Conservation (phyloP, 2,888 invertebrate species). For the Drosophila infuscata region DNA sequence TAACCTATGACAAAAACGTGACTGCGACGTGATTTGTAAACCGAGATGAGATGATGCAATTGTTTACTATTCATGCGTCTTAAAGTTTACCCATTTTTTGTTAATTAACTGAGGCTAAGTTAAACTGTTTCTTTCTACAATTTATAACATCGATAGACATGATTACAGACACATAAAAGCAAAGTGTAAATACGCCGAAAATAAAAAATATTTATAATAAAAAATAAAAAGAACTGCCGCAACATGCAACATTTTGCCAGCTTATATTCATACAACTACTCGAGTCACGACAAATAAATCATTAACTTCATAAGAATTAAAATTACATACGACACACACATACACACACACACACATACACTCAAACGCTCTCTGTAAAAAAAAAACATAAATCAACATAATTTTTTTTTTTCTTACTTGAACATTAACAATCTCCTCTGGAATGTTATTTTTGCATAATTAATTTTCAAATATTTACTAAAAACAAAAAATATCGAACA, state of each 20-base stretch:
- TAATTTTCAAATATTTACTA: constrained; percentile 71
- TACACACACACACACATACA: constrained; percentile 19
- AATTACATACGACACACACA: constrained; percentile 11
- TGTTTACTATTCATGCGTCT: not conserved
- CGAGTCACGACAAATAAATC: constrained; percentile 37
- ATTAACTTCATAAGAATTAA: constrained; percentile 30
- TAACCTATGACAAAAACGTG: not conserved
- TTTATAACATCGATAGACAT: not conserved
- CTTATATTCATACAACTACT: constrained; percentile 18
- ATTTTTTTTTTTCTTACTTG: constrained; percentile 26
- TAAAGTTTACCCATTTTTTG: not conserved
- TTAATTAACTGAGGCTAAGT: not conserved
- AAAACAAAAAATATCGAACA: constrained; percentile 38
- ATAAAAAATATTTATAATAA: constrained; percentile 1
- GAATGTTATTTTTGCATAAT: constrained; percentile 73
- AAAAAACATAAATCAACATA: constrained; percentile 39
- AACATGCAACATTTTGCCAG: constrained; percentile 32
- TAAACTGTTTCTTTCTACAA: not conserved
- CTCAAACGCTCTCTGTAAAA: constrained; percentile 35
- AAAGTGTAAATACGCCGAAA: not conserved
- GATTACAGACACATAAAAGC: not conserved
- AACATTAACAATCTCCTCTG: constrained; percentile 58
- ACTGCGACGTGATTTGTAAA: not conserved
- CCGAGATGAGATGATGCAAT: not conserved
- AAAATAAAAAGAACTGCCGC: not conserved